Evolutionary conservation across 2,888 invertebrate species (phyloP), one percentile per base, ranked within the genome.

Genomic region (Eurytoma adleriae): DNA sequence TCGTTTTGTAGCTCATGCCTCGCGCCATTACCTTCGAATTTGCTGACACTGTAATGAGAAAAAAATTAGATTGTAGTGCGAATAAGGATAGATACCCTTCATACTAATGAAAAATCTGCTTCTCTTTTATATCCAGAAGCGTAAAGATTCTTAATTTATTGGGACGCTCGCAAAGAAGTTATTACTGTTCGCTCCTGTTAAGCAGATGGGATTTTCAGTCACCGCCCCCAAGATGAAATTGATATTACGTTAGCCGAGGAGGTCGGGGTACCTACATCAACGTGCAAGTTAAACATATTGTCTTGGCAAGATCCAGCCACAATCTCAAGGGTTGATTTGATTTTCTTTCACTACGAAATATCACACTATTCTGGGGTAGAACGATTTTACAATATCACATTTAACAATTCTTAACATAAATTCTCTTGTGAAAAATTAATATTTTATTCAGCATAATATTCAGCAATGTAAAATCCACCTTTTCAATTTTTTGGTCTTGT

Each of bases 1-100:
- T 82, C 66, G 81, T 84, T 50, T 78, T 79, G 59, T 48, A 81
- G 76, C 79, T 84, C 40, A 0, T 7, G 80, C 85, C 85, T 83
- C 83, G 83, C 87, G 84, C 88, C 89, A 90, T 89, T 86, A 87
- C 87, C 85, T 82, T 79, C 74, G 83, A 83, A 82, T 82, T 86
- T 83, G 79, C 84, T 54, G 50, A 79, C 83, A 79, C 79, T 82
- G 59, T 10, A 64, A 76, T 14, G 70, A 30, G 1, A 68, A 59
- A 48, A 30, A 56, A 48, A 64, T 13, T 61, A 56, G 52, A 4
- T 24, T 52, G 24, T 67, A 52, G 13, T 20, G 18, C 18, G 20
- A 67, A 62, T 16, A n/a, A 27, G 12, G 12, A 57, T 20, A 7
- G 10, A n/a, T 24, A n/a, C n/a, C n/a, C 13, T 12, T 24, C 1